Base-by-base conservation (phyloP, 2,797 vertebrate genomes). In the Gila robusta region DNA sequence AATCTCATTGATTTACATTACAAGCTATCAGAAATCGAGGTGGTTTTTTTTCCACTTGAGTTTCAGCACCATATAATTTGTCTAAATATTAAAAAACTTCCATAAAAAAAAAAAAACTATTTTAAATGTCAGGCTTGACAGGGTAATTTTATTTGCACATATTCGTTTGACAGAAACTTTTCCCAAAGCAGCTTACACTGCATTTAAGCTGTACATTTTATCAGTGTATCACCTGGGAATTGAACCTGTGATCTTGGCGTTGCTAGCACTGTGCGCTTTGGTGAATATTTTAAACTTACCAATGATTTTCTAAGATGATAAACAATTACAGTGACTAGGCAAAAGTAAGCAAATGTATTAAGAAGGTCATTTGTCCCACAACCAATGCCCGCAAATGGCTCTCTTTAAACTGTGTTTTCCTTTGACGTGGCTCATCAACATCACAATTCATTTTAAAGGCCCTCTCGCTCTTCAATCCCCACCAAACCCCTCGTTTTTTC, bases 401-500 rank as follows among this genome's bases (percentile, higher is more conserved):
- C 89, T 88, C 90, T 90, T 37, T 87, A 88, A 87, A 39, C 90
- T 86, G 81, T 91, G 86, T 89, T 89, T 90, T 89, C 83, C 89
- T 78, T 85, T 81, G 88, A 82, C 90, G 10, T 59, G 19, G 37
- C 59, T 88, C 89, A 89, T 92, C 88, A 88, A 92, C 90, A 91
- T 88, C 84, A 90, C 89, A 92, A 54, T 93, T 94, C 90, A 91
- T 91, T 87, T 87, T 86, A 81, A 83, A 91, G 84, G 93, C 92
- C 78, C 91, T 90, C 91, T 89, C 88, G 87, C 91, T 90, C 91
- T 91, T 93, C 94, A 95, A 95, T 95, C 96, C 94, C 92, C 94
- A 91, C 89, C 91, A 95, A 95, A 95, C 95, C 94, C 94, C 87
- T 88, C 89, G 89, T 93, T 94, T 90, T 56, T 91, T 87, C 86